These are phyloP conservation scores for Daktulosphaira vitifoliae DNA, from an alignment of 1,140 invertebrate genomes.

Conservation along the genomic window DNA sequence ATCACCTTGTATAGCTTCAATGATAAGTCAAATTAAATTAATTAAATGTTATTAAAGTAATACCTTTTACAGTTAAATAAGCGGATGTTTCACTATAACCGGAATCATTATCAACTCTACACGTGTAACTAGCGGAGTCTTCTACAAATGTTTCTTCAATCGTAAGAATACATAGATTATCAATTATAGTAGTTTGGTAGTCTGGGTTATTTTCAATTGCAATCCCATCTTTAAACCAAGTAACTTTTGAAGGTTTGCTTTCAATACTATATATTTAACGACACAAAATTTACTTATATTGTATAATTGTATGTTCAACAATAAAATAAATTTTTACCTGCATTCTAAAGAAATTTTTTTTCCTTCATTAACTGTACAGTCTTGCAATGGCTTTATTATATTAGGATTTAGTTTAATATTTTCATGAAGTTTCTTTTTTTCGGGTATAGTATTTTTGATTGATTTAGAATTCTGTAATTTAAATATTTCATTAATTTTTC, in stretches of 20 bases:
- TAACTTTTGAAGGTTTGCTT: slow-evolving; percentile 50
- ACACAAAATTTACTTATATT: slow-evolving; percentile 27
- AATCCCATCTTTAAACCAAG: slow-evolving; percentile 64
- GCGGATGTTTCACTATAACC: slow-evolving; percentile 66
- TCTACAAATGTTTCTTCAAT: slow-evolving; percentile 75
- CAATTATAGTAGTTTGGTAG: slow-evolving; percentile 51
- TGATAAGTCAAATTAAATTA: no score
- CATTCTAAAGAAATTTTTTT: slow-evolving; percentile 57
- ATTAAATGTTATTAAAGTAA: neutral
- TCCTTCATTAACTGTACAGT: slow-evolving; percentile 66
- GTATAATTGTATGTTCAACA: neutral
- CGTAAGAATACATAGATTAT: slow-evolving; percentile 53
- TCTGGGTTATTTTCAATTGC: slow-evolving; percentile 59
- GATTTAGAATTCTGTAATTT: no score
- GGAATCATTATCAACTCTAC: slow-evolving; percentile 57
- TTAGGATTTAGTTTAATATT: slow-evolving; percentile 42
- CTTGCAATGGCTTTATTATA: slow-evolving; percentile 56
- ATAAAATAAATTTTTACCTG: slow-evolving; percentile 39
- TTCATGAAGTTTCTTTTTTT: slow-evolving; percentile 22
- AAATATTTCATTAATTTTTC: no score
- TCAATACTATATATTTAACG: slow-evolving; percentile 48
- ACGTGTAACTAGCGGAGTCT: slow-evolving; percentile 70
- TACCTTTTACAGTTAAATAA: slow-evolving; percentile 64
- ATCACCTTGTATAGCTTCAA: no score
- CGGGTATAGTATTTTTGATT: neutral